Conservation (phyloP, 92 coral and sea anemone genomes). For the Porites rus region DNA sequence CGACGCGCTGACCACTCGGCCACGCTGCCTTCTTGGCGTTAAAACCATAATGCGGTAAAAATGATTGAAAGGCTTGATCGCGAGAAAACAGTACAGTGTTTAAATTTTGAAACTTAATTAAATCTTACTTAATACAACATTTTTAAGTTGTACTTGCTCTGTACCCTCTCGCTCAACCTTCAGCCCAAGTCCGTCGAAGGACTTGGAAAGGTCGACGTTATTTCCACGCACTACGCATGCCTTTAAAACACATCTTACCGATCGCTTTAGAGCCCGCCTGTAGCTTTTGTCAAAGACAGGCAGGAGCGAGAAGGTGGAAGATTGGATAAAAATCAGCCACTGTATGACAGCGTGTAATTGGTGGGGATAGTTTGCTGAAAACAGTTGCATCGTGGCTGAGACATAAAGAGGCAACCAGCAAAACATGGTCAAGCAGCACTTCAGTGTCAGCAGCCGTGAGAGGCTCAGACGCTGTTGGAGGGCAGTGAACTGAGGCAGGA, state of each 20-base stretch:
- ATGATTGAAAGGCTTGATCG: no score
- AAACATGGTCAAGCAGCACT: constrained; percentile 11
- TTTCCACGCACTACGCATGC: background rate
- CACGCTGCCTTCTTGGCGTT: no score
- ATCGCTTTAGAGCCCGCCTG: background rate
- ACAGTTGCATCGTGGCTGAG: background rate
- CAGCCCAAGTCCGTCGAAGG: background rate
- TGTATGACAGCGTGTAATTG: background rate
- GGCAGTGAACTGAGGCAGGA: constrained; percentile 9
- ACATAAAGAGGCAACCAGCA: constrained; percentile 27
- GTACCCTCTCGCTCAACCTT: background rate
- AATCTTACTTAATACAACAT: background rate
- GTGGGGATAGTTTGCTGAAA: constrained; percentile 2
- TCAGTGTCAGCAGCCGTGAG: constrained; percentile 12
- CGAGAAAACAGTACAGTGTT: no score
- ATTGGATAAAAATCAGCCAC: constrained; percentile 27
- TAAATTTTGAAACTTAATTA: background rate
- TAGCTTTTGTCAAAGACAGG: constrained; percentile 2
- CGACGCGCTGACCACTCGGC: no score
- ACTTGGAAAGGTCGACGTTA: background rate
- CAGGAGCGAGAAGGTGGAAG: constrained; percentile 20
- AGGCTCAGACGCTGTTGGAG: constrained; percentile 5
- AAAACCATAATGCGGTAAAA: no score
- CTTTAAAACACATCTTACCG: background rate
- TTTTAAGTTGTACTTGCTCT: background rate